Base-by-base conservation (phyloP, 2,888 invertebrate species). In the Seira sanloemensis region DNA sequence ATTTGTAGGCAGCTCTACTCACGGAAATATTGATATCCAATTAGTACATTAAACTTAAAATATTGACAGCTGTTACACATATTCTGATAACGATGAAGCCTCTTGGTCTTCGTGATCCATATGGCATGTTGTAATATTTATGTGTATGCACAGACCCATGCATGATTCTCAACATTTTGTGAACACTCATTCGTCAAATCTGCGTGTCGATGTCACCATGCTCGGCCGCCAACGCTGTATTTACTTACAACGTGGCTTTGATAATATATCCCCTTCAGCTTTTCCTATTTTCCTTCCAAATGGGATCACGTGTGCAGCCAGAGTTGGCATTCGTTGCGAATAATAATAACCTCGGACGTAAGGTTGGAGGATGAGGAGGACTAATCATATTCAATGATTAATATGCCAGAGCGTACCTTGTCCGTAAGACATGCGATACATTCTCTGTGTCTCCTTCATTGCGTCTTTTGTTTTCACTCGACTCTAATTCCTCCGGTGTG, bases 311-410 rank as follows among this genome's bases (percentile, higher is more conserved):
- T 62, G 62, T 62, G 23, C 1, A 23, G 21, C 62, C 19, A 21
- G 62, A 21, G 21, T 62, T 62, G 21, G 62, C 62, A 21, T 62
- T 62, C 19, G 62, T 23, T 62, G 2, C 62, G 21, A 62, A 62
- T 23, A 54, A 25, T 24, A 9, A 25, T 19, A 71, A 46, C 1
- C 16, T n/a, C 24, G 72, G 54, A 73, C 58, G 54, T n/a, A 24
- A 58, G 65, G 2, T 1, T 25, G 7, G 4, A 27, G 58, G 37
- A 62, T 21, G 76, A 81, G 50, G 71, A 76, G 37, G 54, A 66
- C 76, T 76, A 75, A 81, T 81, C 81, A 81, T 78, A 78, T 76
- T 76, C 81, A 37, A 72, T 81, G 76, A 81, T 81, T 81, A 81
- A 81, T 76, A 81, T 81, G 81, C 76, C 76, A 81, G 50, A 50